Conservation (phyloP, 2,797 vertebrate species). For the Remorina albescens region DNA sequence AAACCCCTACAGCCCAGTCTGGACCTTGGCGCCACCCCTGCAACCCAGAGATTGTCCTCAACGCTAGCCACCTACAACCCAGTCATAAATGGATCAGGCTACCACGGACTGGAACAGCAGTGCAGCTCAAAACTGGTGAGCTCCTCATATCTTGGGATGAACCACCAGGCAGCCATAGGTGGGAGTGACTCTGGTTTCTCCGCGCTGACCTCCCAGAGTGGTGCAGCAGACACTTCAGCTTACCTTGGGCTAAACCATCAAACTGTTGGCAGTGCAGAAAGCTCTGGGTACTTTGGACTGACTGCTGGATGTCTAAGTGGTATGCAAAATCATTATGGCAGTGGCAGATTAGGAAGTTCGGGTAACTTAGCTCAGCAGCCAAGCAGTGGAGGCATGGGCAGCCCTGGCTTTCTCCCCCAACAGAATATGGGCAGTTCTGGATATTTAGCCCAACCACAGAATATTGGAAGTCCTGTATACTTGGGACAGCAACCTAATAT, state of each 20-base stretch:
- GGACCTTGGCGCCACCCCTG: constrained; percentile 72
- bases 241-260: constrained; percentile 81
- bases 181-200: constrained; percentile 76
- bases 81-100: constrained; percentile 83
- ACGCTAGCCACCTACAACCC: constrained; percentile 78
- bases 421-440: constrained; percentile 78
- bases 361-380: constrained; percentile 76
- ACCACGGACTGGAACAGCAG: constrained; percentile 79
- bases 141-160: constrained; percentile 81
- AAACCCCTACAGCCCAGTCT: constrained; percentile 74
- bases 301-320: constrained; percentile 56
- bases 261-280: constrained; percentile 73
- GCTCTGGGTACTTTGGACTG: constrained; percentile 80
- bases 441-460: constrained; percentile 66
- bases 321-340: constrained; percentile 75
- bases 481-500: constrained; percentile 68
- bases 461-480: constrained; percentile 72
- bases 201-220: constrained; percentile 70
- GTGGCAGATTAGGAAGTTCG: constrained; percentile 74
- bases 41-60: constrained; percentile 74
- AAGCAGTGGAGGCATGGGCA: constrained; percentile 62
- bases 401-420: constrained; percentile 69
- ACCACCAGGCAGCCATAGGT: constrained; percentile 65
- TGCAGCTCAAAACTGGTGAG: constrained; percentile 59
- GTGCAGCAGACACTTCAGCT: constrained; percentile 74